phyloP scores from a whole-genome alignment of 2,113 vertebrate species.

The Aramus guarauna region DNA sequence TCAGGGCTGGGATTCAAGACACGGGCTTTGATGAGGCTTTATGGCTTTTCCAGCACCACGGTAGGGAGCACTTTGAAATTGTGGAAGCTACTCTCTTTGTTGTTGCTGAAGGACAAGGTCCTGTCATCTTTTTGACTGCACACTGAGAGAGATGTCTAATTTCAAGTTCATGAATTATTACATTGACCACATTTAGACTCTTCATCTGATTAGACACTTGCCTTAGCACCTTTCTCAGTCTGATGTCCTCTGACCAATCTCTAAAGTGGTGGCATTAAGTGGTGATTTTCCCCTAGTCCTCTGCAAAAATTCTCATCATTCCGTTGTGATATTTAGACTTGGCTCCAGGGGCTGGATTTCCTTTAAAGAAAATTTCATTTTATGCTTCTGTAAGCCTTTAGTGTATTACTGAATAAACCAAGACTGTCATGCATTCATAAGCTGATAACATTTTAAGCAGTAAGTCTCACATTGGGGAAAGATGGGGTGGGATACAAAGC shows the following conservation, averaged over 20 bases:
- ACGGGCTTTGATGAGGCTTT: not conserved
- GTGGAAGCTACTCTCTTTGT: not conserved
- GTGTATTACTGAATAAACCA: not conserved
- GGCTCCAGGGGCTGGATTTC: not conserved
- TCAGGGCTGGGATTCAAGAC: not conserved
- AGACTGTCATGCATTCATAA: not conserved
- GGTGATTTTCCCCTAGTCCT: not conserved
- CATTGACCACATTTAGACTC: not conserved
- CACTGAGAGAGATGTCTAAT: not conserved
- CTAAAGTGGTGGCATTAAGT: not conserved
- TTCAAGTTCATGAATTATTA: not conserved
- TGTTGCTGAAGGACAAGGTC: not conserved
- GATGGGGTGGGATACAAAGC: not conserved
- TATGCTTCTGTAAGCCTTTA: not conserved
- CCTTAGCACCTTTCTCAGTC: not conserved
- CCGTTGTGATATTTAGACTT: not conserved
- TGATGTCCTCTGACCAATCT: not conserved
- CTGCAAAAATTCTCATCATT: not conserved
- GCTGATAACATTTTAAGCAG: not conserved
- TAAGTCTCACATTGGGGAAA: not conserved
- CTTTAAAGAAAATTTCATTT: not conserved
- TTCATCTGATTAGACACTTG: not conserved
- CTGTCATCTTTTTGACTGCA: not conserved
- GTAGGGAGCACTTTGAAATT: not conserved
- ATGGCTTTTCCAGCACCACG: not conserved